Evolutionary conservation across 2,113 vertebrate genomes (phyloP), one percentile per base, ranked within the genome.

Genomic region (Dipodomys spectabilis): DNA sequence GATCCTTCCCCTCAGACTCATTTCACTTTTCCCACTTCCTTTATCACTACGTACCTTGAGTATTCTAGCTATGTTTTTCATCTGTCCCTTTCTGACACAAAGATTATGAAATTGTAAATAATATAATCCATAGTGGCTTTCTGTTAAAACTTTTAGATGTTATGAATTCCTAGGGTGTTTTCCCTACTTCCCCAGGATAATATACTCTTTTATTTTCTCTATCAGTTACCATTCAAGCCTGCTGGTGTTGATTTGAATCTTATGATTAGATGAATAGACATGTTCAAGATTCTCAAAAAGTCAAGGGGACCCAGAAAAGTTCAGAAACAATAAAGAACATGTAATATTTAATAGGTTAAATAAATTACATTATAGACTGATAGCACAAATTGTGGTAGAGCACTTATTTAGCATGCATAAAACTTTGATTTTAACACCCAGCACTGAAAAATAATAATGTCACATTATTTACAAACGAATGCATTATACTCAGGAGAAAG

Each of bases 51-150:
- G 53, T 49, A 49, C 49, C 11, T 49, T 49, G 49, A 7, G 11
- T 49, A 57, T 57, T 57, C 13, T 57, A 16, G 53, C 53, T 57
- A 57, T 57, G 13, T 57, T 57, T 57, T 57, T 57, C 53, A 57
- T 3, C 53, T 57, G 15, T 57, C 53, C 53, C 11, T 57, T 57
- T 57, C 9, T 15, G 53, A 20, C 30, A 77, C n/a, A 78, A 23
- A 92, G 89, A 83, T 86, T 86, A 84, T 83, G 23, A 91, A 65
- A 32, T 82, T 71, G 64, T 49, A 92, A 94, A 35, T 84, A 77
- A 62, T 82, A 67, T 90, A 92, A 79, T 90, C 27, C 74, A 9
- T 39, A 18, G 15, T 88, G 78, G 23, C 3, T 72, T 95, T 92
- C 78, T 19, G 92, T 91, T 60, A 75, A 82, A 39, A 75, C 57